Conservation (phyloP, 2,797 vertebrate genomes). For the Corythornis leucogaster region DNA sequence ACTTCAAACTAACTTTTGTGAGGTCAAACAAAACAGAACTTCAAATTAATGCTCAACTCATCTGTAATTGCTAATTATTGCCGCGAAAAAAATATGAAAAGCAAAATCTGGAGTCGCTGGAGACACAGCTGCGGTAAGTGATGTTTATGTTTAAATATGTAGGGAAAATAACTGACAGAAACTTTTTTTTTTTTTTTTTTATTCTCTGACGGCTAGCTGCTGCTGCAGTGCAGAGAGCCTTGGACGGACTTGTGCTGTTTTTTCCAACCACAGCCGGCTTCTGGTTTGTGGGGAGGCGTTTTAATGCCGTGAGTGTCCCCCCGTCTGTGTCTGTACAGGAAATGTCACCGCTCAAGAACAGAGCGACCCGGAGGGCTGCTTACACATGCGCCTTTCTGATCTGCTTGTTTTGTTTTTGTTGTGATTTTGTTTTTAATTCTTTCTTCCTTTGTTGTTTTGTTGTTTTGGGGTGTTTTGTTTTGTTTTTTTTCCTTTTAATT, state of each 20-base stretch:
- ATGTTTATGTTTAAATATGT: background rate
- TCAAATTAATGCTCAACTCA: conserved; percentile 37
- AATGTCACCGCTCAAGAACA: conserved; percentile 31
- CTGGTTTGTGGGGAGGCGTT: background rate
- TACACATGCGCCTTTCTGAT: conserved; percentile 14
- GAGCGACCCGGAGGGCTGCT: conserved; percentile 7
- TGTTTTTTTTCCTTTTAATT: too few species aligned
- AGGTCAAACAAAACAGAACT: conserved; percentile 51
- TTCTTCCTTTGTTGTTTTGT: background rate
- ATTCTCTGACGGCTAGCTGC: background rate
- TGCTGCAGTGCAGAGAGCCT: background rate
- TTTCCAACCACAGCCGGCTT: background rate
- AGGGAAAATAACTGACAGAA: background rate
- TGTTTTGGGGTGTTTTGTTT: too few species aligned
- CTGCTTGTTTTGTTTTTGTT: too few species aligned
- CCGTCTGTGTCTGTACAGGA: conserved; percentile 28
- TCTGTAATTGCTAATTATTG: conserved; percentile 38
- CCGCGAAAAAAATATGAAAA: background rate
- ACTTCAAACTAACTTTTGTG: conserved; percentile 56
- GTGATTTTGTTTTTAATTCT: too few species aligned
- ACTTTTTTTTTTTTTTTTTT: too few species aligned
- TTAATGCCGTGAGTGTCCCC: conserved; percentile 14
- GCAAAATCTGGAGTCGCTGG: background rate
- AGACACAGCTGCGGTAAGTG: background rate
- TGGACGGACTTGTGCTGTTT: background rate